A percentile compares a stretch with the other conserved stretches of the same genome.
Evolutionary conservation across 2,113 vertebrate species (phyloP).

Genomic region (Bungarus multicinctus): DNA sequence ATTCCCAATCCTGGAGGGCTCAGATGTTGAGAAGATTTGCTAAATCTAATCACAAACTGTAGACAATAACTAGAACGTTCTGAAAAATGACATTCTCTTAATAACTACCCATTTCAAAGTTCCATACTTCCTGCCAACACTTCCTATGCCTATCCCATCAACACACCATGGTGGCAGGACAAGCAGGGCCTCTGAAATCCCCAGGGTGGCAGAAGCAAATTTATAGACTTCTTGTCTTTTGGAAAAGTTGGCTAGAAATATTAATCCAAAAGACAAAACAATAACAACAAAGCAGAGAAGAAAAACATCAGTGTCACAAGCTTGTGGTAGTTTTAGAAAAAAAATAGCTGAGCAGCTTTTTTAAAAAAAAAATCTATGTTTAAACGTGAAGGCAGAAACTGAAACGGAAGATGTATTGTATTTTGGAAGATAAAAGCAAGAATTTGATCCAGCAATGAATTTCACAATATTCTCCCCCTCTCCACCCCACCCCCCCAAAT

Average conservation of each 20-base stretch:
- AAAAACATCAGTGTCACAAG: not conserved
- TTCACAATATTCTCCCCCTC: not conserved
- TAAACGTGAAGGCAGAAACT: not conserved
- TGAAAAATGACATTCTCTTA: not conserved
- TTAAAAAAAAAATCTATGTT: not conserved
- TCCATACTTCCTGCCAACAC: not conserved
- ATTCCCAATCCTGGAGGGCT: not conserved
- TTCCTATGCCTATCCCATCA: not conserved
- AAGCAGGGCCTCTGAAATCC: not conserved
- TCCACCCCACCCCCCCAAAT: not conserved
- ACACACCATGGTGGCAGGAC: not conserved
- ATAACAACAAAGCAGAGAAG: no score
- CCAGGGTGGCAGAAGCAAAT: not conserved
- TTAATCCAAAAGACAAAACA: not conserved
- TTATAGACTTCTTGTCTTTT: not conserved
- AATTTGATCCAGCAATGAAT: not conserved
- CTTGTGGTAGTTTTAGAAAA: not conserved
- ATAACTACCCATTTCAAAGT: not conserved
- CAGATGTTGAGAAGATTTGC: not conserved
- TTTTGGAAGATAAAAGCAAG: slow-evolving; percentile 43
- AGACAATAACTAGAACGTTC: not conserved
- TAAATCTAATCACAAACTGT: not conserved
- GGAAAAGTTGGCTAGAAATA: not conserved
- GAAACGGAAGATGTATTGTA: not conserved
- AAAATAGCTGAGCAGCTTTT: not conserved